A percentile compares a stretch with the other conserved stretches of the same genome.
phyloP scores from a whole-genome alignment of 2,888 invertebrate genomes.

The Dorcus hopei region DNA sequence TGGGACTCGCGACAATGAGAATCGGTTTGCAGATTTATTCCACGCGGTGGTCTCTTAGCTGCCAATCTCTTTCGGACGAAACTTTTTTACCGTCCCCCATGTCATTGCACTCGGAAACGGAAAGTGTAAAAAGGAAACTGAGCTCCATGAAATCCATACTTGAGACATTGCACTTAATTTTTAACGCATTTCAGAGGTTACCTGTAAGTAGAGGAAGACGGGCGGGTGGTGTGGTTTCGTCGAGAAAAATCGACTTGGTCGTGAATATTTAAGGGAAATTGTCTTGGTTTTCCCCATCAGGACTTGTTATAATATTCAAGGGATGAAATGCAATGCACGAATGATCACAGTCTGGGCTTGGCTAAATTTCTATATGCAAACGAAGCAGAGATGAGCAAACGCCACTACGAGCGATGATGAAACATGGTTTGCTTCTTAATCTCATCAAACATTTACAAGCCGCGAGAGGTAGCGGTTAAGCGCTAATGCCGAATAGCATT shows the following conservation, averaged over 20 bases:
- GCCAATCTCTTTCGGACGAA: conserved; percentile 39
- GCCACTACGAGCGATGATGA: conserved; percentile 40
- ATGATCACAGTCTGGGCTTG: conserved; percentile 25
- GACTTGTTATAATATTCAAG: conserved; percentile 30
- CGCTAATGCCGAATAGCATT: conserved; percentile 31
- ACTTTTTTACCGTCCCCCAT: conserved; percentile 13
- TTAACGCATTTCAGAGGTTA: no score
- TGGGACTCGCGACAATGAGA: conserved; percentile 44
- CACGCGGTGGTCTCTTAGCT: conserved; percentile 45
- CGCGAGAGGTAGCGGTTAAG: conserved; percentile 31
- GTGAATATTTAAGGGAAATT: conserved; percentile 10
- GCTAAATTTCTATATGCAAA: conserved; percentile 31
- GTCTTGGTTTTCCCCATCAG: conserved; percentile 4
- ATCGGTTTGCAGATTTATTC: conserved; percentile 46
- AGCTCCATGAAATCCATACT: no score
- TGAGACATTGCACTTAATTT: no score
- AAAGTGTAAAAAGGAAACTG: no score
- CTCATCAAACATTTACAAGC: conserved; percentile 46
- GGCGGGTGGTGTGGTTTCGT: background rate
- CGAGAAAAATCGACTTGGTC: background rate
- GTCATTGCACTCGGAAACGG: background rate
- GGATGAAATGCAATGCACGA: conserved; percentile 29
- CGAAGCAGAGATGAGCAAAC: conserved; percentile 41
- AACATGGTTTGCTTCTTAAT: conserved; percentile 51
- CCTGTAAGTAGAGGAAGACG: no score